Conservation (phyloP, 2,888 invertebrate genomes). For the Strigamia transsilvanica region DNA sequence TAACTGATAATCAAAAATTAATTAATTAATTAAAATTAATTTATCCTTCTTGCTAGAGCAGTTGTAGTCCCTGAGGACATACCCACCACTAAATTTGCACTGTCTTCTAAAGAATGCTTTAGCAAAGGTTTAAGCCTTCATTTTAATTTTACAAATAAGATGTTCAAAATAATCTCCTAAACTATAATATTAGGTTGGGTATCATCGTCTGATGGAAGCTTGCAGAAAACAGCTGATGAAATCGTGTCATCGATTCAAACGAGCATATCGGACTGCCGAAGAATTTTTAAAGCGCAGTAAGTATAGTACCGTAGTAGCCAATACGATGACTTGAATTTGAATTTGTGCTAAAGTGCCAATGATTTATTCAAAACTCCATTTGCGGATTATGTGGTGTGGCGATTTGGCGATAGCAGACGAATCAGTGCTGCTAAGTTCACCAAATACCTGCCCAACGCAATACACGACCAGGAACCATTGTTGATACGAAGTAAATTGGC, state of each 20-base stretch:
- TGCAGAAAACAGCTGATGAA: not conserved
- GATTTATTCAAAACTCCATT: not conserved
- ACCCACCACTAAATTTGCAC: not conserved
- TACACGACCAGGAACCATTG: not conserved
- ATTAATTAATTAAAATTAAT: not conserved
- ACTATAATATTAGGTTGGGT: constrained; percentile 1
- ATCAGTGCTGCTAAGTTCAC: constrained; percentile 2
- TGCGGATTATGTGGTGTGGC: constrained; percentile 17
- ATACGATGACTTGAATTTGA: not conserved
- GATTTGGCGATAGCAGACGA: constrained; percentile 46
- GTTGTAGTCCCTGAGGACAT: not conserved
- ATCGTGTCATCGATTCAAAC: not conserved
- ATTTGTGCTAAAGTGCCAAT: not conserved
- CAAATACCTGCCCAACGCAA: not conserved
- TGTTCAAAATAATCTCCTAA: no score
- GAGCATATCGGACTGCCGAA: not conserved
- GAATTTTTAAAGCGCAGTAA: constrained; percentile 17
- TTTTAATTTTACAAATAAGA: no score
- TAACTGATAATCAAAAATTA: no score
- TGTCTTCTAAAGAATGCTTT: constrained; percentile 15
- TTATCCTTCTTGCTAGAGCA: not conserved
- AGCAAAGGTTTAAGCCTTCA: not conserved
- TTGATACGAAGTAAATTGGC: not conserved
- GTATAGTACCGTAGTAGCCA: no score
- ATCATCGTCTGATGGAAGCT: not conserved